phyloP scores from a whole-genome alignment of 1,140 invertebrate genomes.

The Himalopsyche phryganea region DNA sequence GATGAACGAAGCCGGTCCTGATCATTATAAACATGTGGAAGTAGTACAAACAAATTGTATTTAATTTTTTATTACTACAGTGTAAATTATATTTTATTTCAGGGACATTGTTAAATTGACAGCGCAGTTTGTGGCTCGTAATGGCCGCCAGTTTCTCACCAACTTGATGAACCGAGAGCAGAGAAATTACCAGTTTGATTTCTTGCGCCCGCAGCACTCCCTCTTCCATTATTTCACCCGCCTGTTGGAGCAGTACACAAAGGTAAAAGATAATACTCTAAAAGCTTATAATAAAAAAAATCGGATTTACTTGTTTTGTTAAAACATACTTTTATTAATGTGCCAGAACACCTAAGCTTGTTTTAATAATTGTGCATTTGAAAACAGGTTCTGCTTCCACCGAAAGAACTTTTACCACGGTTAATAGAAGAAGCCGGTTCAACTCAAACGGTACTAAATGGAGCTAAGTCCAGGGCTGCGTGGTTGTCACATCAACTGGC shows the following conservation, averaged over 20 bases:
- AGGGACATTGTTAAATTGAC: constrained; percentile 97
- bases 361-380: no score
- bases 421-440: constrained; percentile 76
- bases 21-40: no score
- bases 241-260: constrained; percentile 95
- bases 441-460: constrained; percentile 76
- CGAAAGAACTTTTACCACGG: constrained; percentile 82
- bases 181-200: constrained; percentile 98
- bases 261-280: no score
- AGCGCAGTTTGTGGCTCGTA: constrained; percentile 97
- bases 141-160: constrained; percentile 96
- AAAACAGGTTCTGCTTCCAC: constrained; percentile 72
- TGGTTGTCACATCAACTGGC: constrained; percentile 94
- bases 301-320: no score
- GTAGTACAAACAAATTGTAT: no score
- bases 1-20: no score
- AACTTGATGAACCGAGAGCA: constrained; percentile 98
- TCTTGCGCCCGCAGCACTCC: constrained; percentile 95
- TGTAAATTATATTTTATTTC: no score
- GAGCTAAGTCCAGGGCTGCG: constrained; percentile 91
- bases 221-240: constrained; percentile 99
- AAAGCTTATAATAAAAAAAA: no score
- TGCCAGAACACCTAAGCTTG: no score
- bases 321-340: no score
- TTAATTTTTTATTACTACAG: no score